A percentile compares a stretch with the other conserved stretches of the same genome.
Conservation (phyloP, 2,797 vertebrate species). For the Okamejei kenojei region DNA sequence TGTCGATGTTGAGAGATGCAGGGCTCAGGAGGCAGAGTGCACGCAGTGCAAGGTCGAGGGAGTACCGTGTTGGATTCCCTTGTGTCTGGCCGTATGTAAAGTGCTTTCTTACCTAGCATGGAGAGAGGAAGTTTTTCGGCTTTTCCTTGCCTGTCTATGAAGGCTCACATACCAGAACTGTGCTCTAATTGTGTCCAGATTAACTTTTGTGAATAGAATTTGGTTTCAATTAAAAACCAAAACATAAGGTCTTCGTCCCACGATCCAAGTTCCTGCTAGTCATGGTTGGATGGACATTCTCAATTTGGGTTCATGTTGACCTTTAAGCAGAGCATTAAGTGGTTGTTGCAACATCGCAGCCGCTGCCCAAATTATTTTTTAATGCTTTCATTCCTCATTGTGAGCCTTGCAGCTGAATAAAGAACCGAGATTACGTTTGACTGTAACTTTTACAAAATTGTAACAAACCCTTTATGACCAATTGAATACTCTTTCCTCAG, state of each 20-base stretch:
- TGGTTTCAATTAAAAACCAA: background rate
- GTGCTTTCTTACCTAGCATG: background rate
- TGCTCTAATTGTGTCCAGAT: slow-evolving; percentile 20
- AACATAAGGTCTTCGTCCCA: slow-evolving; percentile 26
- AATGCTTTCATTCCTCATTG: background rate
- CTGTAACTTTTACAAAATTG: background rate
- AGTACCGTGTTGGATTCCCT: background rate
- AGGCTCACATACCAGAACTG: background rate
- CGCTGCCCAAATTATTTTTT: background rate
- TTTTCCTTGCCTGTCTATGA: slow-evolving; percentile 14
- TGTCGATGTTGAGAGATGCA: background rate
- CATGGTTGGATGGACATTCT: background rate
- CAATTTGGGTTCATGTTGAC: background rate
- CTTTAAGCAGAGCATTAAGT: background rate
- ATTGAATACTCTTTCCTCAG: too few species aligned
- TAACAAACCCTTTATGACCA: too few species aligned
- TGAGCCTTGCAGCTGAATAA: background rate
- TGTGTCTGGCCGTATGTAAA: background rate
- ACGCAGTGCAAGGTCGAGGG: background rate
- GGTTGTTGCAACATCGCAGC: too few species aligned
- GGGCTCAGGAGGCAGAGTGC: background rate
- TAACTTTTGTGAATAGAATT: background rate
- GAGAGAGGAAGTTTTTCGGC: background rate
- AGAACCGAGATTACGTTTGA: background rate
- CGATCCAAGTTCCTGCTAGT: background rate